phyloP scores from a whole-genome alignment of 2,113 vertebrate genomes.

The Ramphastos sulfuratus region DNA sequence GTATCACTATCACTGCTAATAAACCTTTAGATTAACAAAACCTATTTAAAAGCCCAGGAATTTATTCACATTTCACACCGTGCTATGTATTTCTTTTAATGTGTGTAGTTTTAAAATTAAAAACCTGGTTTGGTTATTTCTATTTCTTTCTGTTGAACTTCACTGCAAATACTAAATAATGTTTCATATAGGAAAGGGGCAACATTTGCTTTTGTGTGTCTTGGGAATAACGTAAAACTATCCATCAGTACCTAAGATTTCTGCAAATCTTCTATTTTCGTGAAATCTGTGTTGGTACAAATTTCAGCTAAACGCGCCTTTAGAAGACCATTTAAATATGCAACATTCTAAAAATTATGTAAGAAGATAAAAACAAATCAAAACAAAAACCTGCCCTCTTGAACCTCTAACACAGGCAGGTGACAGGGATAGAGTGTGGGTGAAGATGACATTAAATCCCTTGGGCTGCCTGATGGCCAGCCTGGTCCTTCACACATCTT shows the following conservation, averaged over 20 bases:
- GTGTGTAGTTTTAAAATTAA: not conserved
- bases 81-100: not conserved
- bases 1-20: not conserved
- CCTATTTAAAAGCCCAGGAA: not conserved
- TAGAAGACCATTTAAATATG: not conserved
- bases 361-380: not conserved
- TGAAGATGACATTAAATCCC: not conserved
- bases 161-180: not conserved
- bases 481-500: not conserved
- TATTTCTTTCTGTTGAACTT: not conserved
- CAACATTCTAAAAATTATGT: not conserved
- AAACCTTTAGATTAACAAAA: not conserved
- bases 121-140: not conserved
- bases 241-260: not conserved
- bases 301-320: not conserved
- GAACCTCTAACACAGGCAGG: not conserved
- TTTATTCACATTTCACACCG: not conserved
- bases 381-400: not conserved
- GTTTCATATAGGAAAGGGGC: not conserved
- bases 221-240: not conserved
- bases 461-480: not conserved
- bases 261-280: not conserved
- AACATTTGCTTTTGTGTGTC: not conserved
- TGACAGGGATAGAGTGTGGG: fast-evolving
- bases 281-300: not conserved